phyloP scores from a whole-genome alignment of 1,140 invertebrate genomes.

The Heliconius eleuchia region DNA sequence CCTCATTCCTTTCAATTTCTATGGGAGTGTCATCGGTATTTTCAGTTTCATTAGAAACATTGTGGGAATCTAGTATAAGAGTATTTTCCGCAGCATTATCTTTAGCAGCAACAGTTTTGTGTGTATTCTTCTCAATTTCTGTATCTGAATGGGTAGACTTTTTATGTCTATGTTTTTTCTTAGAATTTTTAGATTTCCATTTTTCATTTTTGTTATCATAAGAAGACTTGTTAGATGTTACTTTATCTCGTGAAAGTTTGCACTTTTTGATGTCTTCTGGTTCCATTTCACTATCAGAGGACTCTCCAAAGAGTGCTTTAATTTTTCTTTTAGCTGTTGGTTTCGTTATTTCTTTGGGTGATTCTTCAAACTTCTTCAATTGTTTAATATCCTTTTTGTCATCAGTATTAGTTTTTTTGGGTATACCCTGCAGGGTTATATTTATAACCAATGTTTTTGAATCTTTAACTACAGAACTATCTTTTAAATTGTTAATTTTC shows the following conservation, averaged over 20 bases:
- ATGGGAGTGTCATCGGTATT: neutral
- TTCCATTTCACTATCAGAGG: conserved; percentile 69
- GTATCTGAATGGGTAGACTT: conserved; percentile 29
- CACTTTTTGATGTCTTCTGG: conserved; percentile 40
- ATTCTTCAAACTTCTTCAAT: conserved; percentile 21
- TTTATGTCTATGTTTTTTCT: conserved; percentile 37
- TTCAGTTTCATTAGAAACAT: conserved; percentile 21
- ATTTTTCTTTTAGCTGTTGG: conserved; percentile 74
- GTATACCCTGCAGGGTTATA: conserved; percentile 70
- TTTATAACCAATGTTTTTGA: conserved; percentile 70
- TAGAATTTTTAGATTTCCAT: conserved; percentile 32
- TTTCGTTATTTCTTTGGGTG: conserved; percentile 46
- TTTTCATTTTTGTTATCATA: conserved; percentile 39
- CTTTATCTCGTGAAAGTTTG: conserved; percentile 44
- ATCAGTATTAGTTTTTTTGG: conserved; percentile 42
- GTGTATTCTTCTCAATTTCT: conserved; percentile 33
- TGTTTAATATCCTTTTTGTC: conserved; percentile 1
- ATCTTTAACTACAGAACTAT: conserved; percentile 34
- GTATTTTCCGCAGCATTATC: conserved; percentile 24
- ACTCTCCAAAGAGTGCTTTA: conserved; percentile 77
- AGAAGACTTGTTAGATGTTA: conserved; percentile 26
- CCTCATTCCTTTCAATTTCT: neutral
- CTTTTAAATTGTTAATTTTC: conserved; percentile 45
- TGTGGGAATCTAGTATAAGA: conserved; percentile 9
- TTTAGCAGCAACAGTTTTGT: conserved; percentile 29